Base-by-base conservation (phyloP, 2,113 vertebrate genomes). In the Protomyctophum bolini region DNA sequence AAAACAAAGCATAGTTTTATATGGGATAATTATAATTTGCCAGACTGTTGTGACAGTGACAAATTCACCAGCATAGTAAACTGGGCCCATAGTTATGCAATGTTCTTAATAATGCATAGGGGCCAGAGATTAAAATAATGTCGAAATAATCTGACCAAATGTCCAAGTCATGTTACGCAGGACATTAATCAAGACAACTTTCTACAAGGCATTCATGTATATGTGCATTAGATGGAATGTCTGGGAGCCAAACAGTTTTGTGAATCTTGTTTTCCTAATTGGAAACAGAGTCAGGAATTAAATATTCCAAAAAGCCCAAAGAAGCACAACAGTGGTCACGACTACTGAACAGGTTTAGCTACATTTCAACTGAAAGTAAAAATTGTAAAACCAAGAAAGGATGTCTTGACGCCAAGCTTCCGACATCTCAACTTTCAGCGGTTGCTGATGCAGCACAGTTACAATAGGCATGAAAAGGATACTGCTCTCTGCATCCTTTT, bases 171-270 rank as follows among this genome's bases (percentile, higher is more conserved):
- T 50, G 73, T 56, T 66, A 57, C 33, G 72, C 48, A 79, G 59
- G n/a, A 76, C 21, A 76, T 60, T 69, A 4, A 64, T 15, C 61
- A 72, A 14, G 72, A 69, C 60, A 10, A 54, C 59, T 51, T 70
- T 29, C 6, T 69, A 62, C 54, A 63, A 54, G 8, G 58, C 55
- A 61, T 6, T 8, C 73, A 5, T 68, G 46, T 46, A 29, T 46
- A 29, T 66, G 45, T 68, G 64, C 14, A 61, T 9, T 45, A 52
- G 59, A 45, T 60, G 33, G 3, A 41, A 41, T 41, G 33, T 63
- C 65, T 47, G 58, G 29, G 57, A 58, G 2, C 7, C 56, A 66
- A 6, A 14, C 1, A 1, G 21, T 46, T 29, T 47, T 59, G 7
- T 69, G 47, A 67, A 76, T 70, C 55, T 3, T 1, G 12, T 7